Percentiles rank a stretch among this genome's conserved stretches.
Conservation (phyloP, 2,113 vertebrate species). For the Onychostoma macrolepis region DNA sequence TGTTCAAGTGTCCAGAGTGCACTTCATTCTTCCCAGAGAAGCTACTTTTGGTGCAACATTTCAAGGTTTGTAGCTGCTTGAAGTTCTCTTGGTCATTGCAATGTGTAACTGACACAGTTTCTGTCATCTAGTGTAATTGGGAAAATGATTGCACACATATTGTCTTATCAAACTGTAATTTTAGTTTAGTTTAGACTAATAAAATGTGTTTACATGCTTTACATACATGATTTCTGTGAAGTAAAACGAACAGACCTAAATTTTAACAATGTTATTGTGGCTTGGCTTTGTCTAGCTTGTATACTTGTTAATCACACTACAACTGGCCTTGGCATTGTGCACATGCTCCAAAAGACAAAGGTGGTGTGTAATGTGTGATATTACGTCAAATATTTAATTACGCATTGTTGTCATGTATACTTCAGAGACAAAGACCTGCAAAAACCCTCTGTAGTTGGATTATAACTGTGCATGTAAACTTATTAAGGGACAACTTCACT, state of each 20-base stretch:
- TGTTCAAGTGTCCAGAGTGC: slow-evolving; percentile 96
- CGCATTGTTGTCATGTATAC: not conserved
- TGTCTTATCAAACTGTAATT: not conserved
- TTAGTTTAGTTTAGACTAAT: not conserved
- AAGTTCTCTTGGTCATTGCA: too few relatives aligned
- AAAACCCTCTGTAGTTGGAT: not conserved
- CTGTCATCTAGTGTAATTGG: not conserved
- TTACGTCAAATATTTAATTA: not conserved
- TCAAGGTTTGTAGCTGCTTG: slow-evolving; percentile 81
- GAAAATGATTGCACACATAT: not conserved
- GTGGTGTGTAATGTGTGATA: not conserved
- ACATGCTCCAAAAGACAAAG: not conserved
- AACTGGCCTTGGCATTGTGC: not conserved
- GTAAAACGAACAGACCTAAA: not conserved
- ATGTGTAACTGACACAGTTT: not conserved
- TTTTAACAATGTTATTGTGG: not conserved
- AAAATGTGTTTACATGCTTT: not conserved
- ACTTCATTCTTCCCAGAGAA: slow-evolving; percentile 91
- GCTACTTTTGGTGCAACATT: slow-evolving; percentile 89
- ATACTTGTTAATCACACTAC: not conserved
- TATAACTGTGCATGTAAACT: not conserved
- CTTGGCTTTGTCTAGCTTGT: not conserved
- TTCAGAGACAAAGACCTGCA: not conserved
- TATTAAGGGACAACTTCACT: not conserved
- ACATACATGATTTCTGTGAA: not conserved